Conservation (phyloP, 1,140 invertebrate species). For the Brachionus calyciflorus region DNA sequence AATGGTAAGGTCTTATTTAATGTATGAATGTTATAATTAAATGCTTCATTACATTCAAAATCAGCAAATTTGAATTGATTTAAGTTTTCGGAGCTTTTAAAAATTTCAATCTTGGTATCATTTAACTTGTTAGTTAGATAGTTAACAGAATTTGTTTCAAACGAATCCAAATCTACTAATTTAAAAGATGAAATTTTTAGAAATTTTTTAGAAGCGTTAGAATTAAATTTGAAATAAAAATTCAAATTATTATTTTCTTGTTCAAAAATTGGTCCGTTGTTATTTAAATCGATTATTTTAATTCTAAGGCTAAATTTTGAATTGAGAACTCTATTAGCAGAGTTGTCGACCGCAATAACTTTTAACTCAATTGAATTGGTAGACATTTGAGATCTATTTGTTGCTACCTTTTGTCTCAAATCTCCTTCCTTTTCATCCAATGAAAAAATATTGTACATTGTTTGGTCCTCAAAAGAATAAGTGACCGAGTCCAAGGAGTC, state of each 20-base stretch:
- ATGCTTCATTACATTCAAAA: background rate
- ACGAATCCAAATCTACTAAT: background rate
- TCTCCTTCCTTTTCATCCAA: background rate
- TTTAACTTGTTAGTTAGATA: background rate
- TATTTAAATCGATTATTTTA: slow-evolving; percentile 20
- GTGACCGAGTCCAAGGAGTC: background rate
- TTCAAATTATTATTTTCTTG: background rate
- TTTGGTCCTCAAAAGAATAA: background rate
- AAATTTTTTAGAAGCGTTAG: background rate
- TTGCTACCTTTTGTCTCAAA: background rate
- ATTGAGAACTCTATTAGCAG: background rate
- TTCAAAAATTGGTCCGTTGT: background rate
- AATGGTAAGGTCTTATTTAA: background rate
- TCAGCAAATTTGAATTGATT: slow-evolving; percentile 8
- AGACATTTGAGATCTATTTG: background rate
- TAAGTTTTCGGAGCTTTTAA: background rate
- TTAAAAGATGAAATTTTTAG: background rate
- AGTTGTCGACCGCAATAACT: background rate
- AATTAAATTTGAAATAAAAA: background rate
- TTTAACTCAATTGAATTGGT: background rate
- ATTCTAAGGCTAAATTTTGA: background rate
- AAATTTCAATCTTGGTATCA: background rate
- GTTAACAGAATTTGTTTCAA: background rate
- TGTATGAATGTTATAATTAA: background rate
- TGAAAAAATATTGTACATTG: background rate